phyloP scores from a whole-genome alignment of 2,888 invertebrate genomes.

The Drosophila colorata region DNA sequence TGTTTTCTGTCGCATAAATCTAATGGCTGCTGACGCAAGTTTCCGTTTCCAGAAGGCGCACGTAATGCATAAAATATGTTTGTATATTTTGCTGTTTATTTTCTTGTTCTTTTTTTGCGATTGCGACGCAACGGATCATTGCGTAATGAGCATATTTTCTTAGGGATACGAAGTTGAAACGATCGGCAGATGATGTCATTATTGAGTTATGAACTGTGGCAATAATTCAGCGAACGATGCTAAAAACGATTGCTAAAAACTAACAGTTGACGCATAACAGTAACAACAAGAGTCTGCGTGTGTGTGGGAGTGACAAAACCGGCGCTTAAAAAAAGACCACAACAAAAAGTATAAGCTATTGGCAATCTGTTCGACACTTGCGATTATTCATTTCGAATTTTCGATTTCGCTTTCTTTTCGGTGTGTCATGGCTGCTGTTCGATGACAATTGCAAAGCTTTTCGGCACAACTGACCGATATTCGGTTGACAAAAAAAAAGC shows the following conservation, averaged over 20 bases:
- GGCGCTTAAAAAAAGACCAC: constrained; percentile 16
- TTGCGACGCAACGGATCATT: constrained; percentile 40
- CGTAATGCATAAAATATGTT: constrained; percentile 35
- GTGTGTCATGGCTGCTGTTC: constrained; percentile 57
- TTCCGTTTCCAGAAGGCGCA: constrained; percentile 45
- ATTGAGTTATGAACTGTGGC: constrained; percentile 51
- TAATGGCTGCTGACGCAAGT: constrained; percentile 45
- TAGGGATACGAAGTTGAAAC: constrained; percentile 37
- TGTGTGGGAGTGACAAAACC: constrained; percentile 12
- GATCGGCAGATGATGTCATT: constrained; percentile 50
- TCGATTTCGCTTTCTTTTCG: constrained; percentile 55
- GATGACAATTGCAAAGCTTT: constrained; percentile 62
- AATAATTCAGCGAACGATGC: constrained; percentile 60
- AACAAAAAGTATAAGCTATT: constrained; percentile 12
- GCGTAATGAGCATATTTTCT: constrained; percentile 43
- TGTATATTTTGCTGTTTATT: neutral
- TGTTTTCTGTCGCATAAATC: constrained; percentile 32
- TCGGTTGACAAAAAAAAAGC: constrained; percentile 27
- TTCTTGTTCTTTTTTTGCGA: neutral
- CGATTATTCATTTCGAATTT: constrained; percentile 56
- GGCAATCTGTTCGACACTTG: constrained; percentile 24
- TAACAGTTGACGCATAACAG: constrained; percentile 52
- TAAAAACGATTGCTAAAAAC: constrained; percentile 49
- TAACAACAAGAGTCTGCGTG: constrained; percentile 5
- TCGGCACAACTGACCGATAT: constrained; percentile 53